These are phyloP conservation scores for Lucinisca nassula DNA, from an alignment of 2,888 invertebrate genomes.

Conservation along the genomic window DNA sequence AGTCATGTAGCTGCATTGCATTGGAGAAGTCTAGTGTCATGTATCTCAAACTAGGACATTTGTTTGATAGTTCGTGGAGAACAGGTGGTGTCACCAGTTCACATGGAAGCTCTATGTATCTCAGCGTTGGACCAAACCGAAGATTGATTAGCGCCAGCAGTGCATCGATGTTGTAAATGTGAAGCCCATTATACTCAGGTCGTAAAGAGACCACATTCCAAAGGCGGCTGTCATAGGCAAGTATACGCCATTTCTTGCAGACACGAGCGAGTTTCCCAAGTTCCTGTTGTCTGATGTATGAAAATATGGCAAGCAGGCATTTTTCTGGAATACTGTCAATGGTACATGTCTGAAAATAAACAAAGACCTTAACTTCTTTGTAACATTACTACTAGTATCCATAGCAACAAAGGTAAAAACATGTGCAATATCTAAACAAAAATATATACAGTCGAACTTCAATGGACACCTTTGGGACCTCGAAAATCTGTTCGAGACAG, in stretches of 20 bases:
- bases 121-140: conserved; percentile 89
- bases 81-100: conserved; percentile 99
- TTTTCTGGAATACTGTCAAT: conserved; percentile 96
- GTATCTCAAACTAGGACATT: conserved; percentile 88
- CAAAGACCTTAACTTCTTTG: not conserved
- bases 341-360: conserved; percentile 74
- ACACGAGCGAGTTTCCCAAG: conserved; percentile 96
- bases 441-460: not conserved
- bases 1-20: conserved; percentile 96
- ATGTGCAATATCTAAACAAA: not conserved
- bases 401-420: not conserved
- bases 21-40: conserved; percentile 99
- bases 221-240: conserved; percentile 97
- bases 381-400: too few species aligned
- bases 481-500: too few species aligned
- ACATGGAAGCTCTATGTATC: conserved; percentile 92
- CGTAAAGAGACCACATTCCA: conserved; percentile 99
- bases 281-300: conserved; percentile 97
- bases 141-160: conserved; percentile 93
- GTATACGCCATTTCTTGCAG: conserved; percentile 98
- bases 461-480: too few species aligned
- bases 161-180: conserved; percentile 95
- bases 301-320: conserved; percentile 97
- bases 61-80: conserved; percentile 98
- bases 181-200: conserved; percentile 98